These are phyloP conservation scores for Microplitis deprimator DNA, from an alignment of 2,888 invertebrate genomes.

Conservation along the genomic window DNA sequence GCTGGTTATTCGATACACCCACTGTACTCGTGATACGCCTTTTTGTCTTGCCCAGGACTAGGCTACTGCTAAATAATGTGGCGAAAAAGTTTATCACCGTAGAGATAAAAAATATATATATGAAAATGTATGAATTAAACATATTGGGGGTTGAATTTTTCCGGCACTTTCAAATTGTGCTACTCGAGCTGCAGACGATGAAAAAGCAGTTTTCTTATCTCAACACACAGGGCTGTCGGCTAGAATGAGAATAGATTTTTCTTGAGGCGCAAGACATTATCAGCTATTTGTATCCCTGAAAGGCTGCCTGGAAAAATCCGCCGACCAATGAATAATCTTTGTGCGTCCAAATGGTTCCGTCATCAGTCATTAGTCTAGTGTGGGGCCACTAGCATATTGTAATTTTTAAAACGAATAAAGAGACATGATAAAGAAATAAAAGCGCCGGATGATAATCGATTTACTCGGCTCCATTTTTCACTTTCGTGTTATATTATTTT, in stretches of 20 bases:
- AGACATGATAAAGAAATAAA: not conserved
- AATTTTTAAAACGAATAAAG: not conserved
- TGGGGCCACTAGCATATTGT: not conserved
- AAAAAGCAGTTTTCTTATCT: conserved; percentile 49
- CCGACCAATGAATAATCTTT: not conserved
- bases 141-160: not conserved
- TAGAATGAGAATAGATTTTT: conserved; percentile 49
- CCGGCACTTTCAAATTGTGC: not conserved
- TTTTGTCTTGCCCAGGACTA: not conserved
- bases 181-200: conserved; percentile 28
- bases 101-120: not conserved
- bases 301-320: conserved; percentile 4
- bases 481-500: not conserved
- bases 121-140: too few relatives aligned
- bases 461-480: not conserved
- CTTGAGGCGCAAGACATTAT: conserved; percentile 38
- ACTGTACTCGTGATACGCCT: not conserved
- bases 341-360: not conserved
- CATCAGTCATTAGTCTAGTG: not conserved
- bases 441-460: not conserved
- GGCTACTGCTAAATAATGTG: too few relatives aligned
- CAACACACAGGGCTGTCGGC: conserved; percentile 46
- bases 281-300: conserved; percentile 36
- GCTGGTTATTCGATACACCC: conserved; percentile 38
- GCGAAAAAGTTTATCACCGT: too few relatives aligned